phyloP scores from a whole-genome alignment of 2,888 invertebrate species.

The Sesia bembeciformis region DNA sequence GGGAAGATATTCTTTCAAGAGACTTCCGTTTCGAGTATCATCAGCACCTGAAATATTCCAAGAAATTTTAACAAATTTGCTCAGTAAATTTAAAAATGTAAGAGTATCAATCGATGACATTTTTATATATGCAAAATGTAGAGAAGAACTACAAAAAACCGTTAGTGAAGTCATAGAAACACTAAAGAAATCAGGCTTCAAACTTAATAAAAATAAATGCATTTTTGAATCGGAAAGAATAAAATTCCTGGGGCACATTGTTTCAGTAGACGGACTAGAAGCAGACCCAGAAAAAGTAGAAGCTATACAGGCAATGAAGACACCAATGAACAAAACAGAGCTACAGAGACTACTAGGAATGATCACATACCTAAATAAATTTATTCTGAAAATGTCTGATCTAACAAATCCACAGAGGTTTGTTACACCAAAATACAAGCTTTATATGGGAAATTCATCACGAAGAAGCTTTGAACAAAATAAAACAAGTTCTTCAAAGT shows the following conservation, averaged over 20 bases:
- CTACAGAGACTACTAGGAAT: conserved; percentile 7
- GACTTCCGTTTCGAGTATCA: neutral
- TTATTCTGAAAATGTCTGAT: conserved; percentile 5
- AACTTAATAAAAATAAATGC: conserved; percentile 8
- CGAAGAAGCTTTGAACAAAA: neutral
- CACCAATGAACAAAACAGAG: conserved; percentile 11
- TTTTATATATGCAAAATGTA: neutral
- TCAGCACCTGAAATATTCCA: neutral
- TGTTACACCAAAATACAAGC: neutral
- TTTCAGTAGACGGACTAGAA: conserved; percentile 7
- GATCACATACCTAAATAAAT: conserved; percentile 7
- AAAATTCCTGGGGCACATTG: conserved; percentile 5
- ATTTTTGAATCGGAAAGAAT: conserved; percentile 11
- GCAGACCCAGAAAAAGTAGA: conserved; percentile 10
- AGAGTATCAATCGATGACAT: neutral
- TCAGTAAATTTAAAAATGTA: neutral
- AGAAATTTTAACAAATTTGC: neutral
- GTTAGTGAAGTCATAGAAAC: conserved; percentile 3
- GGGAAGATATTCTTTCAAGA: neutral
- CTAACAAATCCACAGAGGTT: conserved; percentile 1
- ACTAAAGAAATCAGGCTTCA: conserved; percentile 5
- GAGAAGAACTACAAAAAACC: neutral
- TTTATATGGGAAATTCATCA: neutral
- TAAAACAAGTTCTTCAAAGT: conserved; percentile 1
- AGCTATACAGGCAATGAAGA: conserved; percentile 8